phyloP scores from a whole-genome alignment of 2,888 invertebrate genomes.

The Hyposoter dolosus region DNA sequence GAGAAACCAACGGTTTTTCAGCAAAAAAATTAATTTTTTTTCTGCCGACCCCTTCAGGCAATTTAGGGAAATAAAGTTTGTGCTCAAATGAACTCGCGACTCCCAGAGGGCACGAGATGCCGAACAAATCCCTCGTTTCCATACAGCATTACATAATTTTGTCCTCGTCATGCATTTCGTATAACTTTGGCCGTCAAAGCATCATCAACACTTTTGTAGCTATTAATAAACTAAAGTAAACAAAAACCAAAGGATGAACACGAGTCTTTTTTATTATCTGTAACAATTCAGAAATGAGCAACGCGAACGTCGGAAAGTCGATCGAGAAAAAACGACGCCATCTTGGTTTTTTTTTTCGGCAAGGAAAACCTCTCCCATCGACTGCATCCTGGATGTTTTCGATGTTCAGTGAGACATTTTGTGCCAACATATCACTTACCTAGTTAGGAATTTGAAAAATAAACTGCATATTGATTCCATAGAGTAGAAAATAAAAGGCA shows the following conservation, averaged over 20 bases:
- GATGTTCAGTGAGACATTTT: background rate
- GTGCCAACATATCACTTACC: background rate
- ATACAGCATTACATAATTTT: constrained; percentile 8
- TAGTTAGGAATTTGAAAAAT: background rate
- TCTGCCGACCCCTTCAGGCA: background rate
- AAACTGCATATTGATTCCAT: background rate
- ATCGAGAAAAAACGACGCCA: background rate
- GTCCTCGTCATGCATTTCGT: background rate
- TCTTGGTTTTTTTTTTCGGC: background rate
- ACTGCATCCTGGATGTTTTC: background rate
- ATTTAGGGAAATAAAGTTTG: background rate
- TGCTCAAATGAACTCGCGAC: background rate
- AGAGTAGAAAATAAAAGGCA: background rate
- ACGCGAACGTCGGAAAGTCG: background rate
- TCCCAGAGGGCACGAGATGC: background rate
- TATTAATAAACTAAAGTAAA: constrained; percentile 5
- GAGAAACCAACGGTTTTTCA: background rate
- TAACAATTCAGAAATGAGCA: background rate
- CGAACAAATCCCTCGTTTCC: background rate
- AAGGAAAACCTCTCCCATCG: background rate
- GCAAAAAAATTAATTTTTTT: background rate
- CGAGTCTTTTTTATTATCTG: background rate
- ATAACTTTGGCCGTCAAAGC: background rate
- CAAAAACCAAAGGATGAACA: constrained; percentile 3
- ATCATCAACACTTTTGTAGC: background rate